Evolutionary conservation across 2,797 vertebrate species (phyloP).

Genomic region (Telmatherina bonti): DNA sequence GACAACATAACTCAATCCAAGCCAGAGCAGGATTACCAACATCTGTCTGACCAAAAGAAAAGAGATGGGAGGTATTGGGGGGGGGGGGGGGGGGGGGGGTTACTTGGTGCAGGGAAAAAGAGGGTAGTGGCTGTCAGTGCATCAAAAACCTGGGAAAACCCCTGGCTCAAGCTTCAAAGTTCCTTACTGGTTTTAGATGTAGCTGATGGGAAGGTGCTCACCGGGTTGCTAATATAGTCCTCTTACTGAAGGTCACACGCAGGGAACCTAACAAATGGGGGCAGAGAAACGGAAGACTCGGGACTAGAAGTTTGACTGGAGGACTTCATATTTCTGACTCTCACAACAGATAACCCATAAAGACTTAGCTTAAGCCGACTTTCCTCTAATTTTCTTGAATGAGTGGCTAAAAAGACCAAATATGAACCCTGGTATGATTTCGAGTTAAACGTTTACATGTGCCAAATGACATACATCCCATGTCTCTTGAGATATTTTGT

Average conservation of each 20-base stretch:
- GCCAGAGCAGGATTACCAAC: slow-evolving; percentile 70
- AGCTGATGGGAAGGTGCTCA: slow-evolving; percentile 47
- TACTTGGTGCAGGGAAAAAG: slow-evolving; percentile 37
- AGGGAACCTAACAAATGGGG: slow-evolving; percentile 35
- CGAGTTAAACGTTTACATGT: too few species aligned
- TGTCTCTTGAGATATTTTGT: neutral
- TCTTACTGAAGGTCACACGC: slow-evolving; percentile 43
- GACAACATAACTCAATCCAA: slow-evolving; percentile 62
- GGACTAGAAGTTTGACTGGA: slow-evolving; percentile 4
- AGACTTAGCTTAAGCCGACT: neutral
- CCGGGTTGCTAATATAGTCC: slow-evolving; percentile 43
- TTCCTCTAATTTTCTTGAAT: neutral
- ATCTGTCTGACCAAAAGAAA: slow-evolving; percentile 64
- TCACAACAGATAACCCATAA: neutral
- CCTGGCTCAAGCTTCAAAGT: slow-evolving; percentile 77
- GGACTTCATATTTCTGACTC: neutral
- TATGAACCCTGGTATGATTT: neutral
- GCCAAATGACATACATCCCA: neutral
- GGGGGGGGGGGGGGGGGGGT: slow-evolving; percentile 12
- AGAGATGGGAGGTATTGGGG: slow-evolving; percentile 27
- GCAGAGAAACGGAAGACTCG: slow-evolving; percentile 19
- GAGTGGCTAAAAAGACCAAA: neutral
- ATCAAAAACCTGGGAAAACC: slow-evolving; percentile 74
- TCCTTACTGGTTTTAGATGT: slow-evolving; percentile 64
- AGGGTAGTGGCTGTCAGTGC: slow-evolving; percentile 61